Evolutionary conservation across 2,888 invertebrate species (phyloP).

Genomic region (Eutolmus rufibarbis): DNA sequence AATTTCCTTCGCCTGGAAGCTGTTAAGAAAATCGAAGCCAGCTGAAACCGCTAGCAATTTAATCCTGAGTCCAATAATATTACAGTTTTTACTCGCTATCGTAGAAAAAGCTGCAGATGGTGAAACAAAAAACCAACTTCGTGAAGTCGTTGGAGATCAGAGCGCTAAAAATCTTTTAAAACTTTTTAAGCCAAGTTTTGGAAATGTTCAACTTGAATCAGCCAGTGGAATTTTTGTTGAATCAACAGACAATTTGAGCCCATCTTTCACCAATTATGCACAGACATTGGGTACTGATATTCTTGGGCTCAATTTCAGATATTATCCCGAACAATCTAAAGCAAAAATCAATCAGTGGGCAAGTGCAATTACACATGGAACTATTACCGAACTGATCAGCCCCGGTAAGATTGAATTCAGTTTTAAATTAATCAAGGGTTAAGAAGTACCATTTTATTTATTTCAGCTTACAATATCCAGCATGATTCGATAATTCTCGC

Average conservation of each 20-base stretch:
- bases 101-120: constrained; percentile 47
- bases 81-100: constrained; percentile 49
- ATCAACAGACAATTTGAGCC: constrained; percentile 41
- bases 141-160: constrained; percentile 37
- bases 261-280: constrained; percentile 39
- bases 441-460: neutral
- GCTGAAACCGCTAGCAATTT: constrained; percentile 47
- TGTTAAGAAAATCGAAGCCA: constrained; percentile 46
- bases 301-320: constrained; percentile 64
- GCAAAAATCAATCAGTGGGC: constrained; percentile 70
- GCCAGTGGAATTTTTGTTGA: constrained; percentile 51
- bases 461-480: constrained; percentile 44
- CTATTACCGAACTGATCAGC: constrained; percentile 66
- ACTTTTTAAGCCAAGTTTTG: neutral
- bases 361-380: constrained; percentile 65
- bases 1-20: constrained; percentile 47
- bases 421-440: no score
- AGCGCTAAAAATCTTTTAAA: neutral
- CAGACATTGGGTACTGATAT: constrained; percentile 56
- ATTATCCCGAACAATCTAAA: constrained; percentile 60
- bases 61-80: constrained; percentile 49
- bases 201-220: constrained; percentile 46
- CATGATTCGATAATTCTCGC: constrained; percentile 46
- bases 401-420: no score
- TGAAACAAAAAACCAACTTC: constrained; percentile 48